Conservation (phyloP, 92 coral and sea anemone species). For the Hydrozoanthus gracilis region DNA sequence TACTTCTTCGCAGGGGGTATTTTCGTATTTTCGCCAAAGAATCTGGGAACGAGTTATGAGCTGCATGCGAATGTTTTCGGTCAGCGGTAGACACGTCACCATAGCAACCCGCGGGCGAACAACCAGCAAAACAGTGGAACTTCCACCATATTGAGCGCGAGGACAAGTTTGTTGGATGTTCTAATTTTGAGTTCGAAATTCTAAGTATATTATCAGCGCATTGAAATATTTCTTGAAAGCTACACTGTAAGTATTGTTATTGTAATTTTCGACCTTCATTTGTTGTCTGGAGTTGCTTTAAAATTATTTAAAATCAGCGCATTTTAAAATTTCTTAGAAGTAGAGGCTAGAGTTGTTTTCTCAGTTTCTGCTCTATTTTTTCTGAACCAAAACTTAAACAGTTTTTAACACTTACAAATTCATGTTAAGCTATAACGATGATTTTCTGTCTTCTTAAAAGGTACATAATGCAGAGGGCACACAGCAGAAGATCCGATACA, state of each 20-base stretch:
- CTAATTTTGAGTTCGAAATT: constrained; percentile 44
- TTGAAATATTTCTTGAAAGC: background rate
- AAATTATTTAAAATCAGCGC: background rate
- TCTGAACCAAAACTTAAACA: background rate
- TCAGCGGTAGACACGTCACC: constrained; percentile 33
- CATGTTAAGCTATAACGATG: background rate
- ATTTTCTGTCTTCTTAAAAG: background rate
- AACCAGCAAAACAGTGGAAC: background rate
- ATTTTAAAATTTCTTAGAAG: background rate
- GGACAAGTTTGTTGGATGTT: background rate
- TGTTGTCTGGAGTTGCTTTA: background rate
- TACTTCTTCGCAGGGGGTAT: too few species aligned
- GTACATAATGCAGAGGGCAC: constrained; percentile 87
- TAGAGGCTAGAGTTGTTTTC: background rate
- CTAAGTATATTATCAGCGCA: too few species aligned
- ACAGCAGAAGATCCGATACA: constrained; percentile 92
- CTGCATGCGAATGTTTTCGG: background rate
- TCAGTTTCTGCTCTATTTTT: background rate
- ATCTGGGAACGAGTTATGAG: too few species aligned
- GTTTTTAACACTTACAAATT: background rate
- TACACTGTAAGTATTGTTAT: background rate
- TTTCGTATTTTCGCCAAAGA: too few species aligned
- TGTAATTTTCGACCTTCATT: background rate
- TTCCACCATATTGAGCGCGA: constrained; percentile 42
- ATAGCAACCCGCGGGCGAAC: constrained; percentile 34